These are phyloP conservation scores for Carposina sasakii DNA, from an alignment of 1,140 invertebrate species.

Conservation along the genomic window DNA sequence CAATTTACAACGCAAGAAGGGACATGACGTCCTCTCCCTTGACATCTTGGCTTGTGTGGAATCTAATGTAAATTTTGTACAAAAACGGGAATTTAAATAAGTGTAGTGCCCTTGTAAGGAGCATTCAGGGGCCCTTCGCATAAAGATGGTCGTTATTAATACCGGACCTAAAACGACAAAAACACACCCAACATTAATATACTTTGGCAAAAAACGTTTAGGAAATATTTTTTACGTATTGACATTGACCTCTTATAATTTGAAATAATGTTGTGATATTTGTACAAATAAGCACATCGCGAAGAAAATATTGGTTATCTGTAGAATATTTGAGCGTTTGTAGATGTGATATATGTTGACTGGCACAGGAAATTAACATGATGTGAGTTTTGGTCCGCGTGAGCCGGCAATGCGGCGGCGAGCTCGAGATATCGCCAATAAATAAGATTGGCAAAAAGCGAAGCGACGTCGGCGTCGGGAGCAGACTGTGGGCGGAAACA, in stretches of 20 bases:
- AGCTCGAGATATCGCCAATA: conserved; percentile 56
- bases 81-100: conserved; percentile 70
- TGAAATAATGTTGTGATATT: no score
- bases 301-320: no score
- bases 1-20: conserved; percentile 66
- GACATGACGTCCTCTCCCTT: conserved; percentile 45
- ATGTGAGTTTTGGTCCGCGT: conserved; percentile 51
- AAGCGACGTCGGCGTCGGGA: conserved; percentile 24
- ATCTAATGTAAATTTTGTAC: conserved; percentile 67
- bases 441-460: conserved; percentile 67
- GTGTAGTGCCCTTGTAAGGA: conserved; percentile 40
- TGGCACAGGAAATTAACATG: conserved; percentile 66
- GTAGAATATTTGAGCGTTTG: no score
- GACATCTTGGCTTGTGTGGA: conserved; percentile 53
- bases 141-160: conserved; percentile 58
- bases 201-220: no score
- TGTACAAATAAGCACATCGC: no score
- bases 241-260: no score
- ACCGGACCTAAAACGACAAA: conserved; percentile 35
- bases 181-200: conserved; percentile 18
- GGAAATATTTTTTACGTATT: no score
- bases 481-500: conserved; percentile 43
- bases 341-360: no score
- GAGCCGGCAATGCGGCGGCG: no score
- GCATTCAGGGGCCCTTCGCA: conserved; percentile 39